Evolutionary conservation across 2,113 vertebrate species (phyloP), one percentile per base, ranked within the genome.

Genomic region (Nycticorax nycticorax): DNA sequence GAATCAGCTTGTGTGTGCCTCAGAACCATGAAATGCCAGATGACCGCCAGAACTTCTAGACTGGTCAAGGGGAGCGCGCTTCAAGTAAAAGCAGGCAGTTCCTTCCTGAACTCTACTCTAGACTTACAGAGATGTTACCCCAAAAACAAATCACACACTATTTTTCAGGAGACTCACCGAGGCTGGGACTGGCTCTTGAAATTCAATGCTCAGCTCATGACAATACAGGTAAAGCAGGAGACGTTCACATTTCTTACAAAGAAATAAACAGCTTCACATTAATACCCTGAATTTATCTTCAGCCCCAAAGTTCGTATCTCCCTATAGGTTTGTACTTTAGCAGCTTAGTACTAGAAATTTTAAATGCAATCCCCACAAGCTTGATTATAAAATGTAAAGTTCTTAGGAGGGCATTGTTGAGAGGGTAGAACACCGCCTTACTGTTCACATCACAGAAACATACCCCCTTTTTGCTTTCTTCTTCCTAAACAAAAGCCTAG

Each of bases 201-300:
- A 99, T 95, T 99, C 99, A 94, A 99, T 98, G 93, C 99, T 99
- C 98, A 99, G 98, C 97, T 99, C 99, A 89, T 99, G 99, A 95
- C 99, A 99, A 97, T 99, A 99, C 89, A 99, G 97, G 97, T 99
- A 98, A 91, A 99, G 98, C 92, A 99, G 98, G 95, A 99, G 98
- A 72, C 99, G 99, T 96, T 99, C 99, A 97, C 99, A 99, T 98
- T 98, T 99, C 99, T 99, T 98, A 76, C 1, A 94, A 93, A 87
- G 94, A 96, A 79, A 95, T 17, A 96, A 86, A 89, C 55, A 96
- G 67, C 52, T 45, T 68, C 56, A 60, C 30, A n/a, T 96, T 67
- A 89, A 88, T 66, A 50, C 10, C 21, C 20, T 55, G 32, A 8
- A 89, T 67, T 89, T 62, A 79, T 14, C 28, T 67, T 72, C 17